Evolutionary conservation across 2,888 invertebrate species (phyloP).

Genomic region (Cartodere bifasciata): DNA sequence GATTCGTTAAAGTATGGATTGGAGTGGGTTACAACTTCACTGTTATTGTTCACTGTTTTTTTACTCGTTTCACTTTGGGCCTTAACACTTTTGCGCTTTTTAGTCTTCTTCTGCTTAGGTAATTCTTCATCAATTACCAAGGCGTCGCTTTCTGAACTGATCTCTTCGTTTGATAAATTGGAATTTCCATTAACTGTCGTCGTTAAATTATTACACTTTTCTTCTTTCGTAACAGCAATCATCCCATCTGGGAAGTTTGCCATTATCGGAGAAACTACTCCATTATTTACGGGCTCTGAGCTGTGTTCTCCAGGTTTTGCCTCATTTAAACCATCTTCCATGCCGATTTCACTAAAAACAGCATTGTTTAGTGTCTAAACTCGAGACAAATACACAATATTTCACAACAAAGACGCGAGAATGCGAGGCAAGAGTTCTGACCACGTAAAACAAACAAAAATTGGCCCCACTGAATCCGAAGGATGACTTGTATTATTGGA

Average conservation of each 20-base stretch:
- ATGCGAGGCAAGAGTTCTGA: conserved; percentile 6
- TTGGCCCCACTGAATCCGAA: not conserved
- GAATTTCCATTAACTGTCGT: conserved; percentile 9
- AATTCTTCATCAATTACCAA: conserved; percentile 32
- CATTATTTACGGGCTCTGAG: conserved; percentile 22
- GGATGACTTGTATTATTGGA: conserved; percentile 5
- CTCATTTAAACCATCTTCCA: conserved; percentile 34
- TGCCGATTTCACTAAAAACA: conserved; percentile 21
- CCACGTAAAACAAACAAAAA: not conserved
- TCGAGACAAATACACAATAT: too few relatives aligned
- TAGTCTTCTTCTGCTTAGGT: conserved; percentile 17
- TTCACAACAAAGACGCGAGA: too few relatives aligned
- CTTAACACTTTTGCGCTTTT: conserved; percentile 13
- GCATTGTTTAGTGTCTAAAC: too few relatives aligned
- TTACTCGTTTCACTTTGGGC: conserved; percentile 10
- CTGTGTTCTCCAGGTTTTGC: not conserved
- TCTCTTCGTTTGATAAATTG: conserved; percentile 18
- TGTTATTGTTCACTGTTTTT: conserved; percentile 4
- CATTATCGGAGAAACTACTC: conserved; percentile 26
- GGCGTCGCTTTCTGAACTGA: conserved; percentile 33
- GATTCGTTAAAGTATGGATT: conserved; percentile 34
- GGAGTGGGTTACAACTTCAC: conserved; percentile 21
- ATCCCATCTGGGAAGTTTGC: conserved; percentile 27
- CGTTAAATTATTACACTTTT: conserved; percentile 9
- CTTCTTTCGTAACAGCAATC: conserved; percentile 12